phyloP scores from a whole-genome alignment of 2,888 invertebrate species.

The Drosophila ustulata region DNA sequence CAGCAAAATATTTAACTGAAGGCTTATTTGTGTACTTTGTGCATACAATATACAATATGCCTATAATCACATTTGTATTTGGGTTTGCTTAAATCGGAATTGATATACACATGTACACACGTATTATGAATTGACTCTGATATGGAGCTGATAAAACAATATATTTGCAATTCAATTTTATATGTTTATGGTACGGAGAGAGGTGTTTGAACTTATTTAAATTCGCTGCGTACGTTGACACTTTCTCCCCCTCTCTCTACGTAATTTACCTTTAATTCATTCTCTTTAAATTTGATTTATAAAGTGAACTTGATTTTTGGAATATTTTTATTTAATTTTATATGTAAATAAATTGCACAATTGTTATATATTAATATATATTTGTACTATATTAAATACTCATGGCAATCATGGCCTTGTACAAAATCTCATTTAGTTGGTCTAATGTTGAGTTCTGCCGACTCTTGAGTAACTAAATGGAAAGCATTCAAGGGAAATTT shows the following conservation, averaged over 20 bases:
- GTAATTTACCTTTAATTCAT: neutral
- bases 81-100: neutral
- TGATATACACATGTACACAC: neutral
- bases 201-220: conserved; percentile 2
- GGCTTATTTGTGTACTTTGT: neutral
- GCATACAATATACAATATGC: conserved; percentile 22
- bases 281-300: neutral
- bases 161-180: neutral
- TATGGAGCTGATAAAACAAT: conserved; percentile 12
- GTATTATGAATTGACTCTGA: neutral
- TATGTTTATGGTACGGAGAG: neutral
- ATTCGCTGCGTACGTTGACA: neutral
- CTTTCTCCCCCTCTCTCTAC: neutral
- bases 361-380: too few relatives aligned
- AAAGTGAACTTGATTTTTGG: too few relatives aligned
- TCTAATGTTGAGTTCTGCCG: neutral
- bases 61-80: conserved; percentile 17
- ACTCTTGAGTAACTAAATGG: conserved; percentile 61
- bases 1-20: conserved; percentile 19
- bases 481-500: conserved; percentile 71
- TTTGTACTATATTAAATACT: neutral
- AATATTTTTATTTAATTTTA: too few relatives aligned
- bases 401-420: neutral
- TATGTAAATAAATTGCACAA: too few relatives aligned
- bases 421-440: neutral